A percentile compares a stretch with the other conserved stretches of the same genome.
Evolutionary conservation across 92 coral and sea anemone species (phyloP).

Genomic region (Metridium senile): DNA sequence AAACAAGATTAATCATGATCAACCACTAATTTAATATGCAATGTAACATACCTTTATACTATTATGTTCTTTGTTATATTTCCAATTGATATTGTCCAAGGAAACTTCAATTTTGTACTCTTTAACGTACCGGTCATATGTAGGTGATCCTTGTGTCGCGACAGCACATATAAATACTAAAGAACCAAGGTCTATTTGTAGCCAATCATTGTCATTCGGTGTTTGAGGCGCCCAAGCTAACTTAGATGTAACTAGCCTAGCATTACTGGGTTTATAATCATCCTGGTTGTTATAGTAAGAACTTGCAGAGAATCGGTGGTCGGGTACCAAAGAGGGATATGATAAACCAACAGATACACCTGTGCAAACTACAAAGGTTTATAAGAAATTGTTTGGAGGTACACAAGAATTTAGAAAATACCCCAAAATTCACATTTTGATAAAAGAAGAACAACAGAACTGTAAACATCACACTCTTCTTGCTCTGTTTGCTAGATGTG

Average conservation of each 20-base stretch:
- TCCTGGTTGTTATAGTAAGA: background rate
- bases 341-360: constrained; percentile 17
- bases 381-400: background rate
- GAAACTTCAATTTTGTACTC: constrained; percentile 28
- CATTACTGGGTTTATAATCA: constrained; percentile 15
- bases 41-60: constrained; percentile 14
- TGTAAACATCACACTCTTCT: too few relatives aligned
- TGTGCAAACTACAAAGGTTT: constrained; percentile 9
- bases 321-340: background rate
- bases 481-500: too few relatives aligned
- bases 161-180: constrained; percentile 18
- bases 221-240: constrained; percentile 18
- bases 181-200: constrained; percentile 34
- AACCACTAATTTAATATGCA: constrained; percentile 3
- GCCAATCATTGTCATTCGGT: background rate
- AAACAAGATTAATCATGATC: too few relatives aligned
- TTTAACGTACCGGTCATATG: background rate
- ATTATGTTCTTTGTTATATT: constrained; percentile 26
- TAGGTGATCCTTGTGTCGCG: constrained; percentile 8
- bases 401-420: background rate
- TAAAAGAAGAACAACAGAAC: background rate
- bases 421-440: background rate
- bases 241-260: background rate
- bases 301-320: constrained; percentile 35
- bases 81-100: constrained; percentile 28